Conservation (phyloP, 2,888 invertebrate genomes). For the Phymatocera aterrima region DNA sequence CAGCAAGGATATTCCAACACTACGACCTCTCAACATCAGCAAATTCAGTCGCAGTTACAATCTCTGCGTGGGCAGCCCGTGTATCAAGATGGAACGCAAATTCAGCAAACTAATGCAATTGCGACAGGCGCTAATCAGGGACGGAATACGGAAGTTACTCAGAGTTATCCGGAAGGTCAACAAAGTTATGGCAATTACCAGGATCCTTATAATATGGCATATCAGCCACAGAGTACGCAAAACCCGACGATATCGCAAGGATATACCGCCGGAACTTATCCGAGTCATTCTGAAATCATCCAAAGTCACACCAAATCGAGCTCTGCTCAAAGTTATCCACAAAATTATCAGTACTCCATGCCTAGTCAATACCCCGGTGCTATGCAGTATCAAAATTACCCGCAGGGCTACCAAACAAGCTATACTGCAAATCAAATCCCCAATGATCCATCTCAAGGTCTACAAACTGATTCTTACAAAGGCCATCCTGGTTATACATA, state of each 20-base stretch:
- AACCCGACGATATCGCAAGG: conserved; percentile 62
- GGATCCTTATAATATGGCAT: conserved; percentile 61
- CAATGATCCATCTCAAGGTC: neutral
- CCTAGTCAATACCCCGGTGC: conserved; percentile 57
- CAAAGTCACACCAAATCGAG: conserved; percentile 67
- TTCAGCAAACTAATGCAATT: neutral
- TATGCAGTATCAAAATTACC: conserved; percentile 54
- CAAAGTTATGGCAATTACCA: conserved; percentile 57
- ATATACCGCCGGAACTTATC: conserved; percentile 46
- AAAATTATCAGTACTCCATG: conserved; percentile 59
- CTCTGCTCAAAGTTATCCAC: conserved; percentile 56
- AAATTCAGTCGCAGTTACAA: conserved; percentile 38
- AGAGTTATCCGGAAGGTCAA: conserved; percentile 55
- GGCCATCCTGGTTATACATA: conserved; percentile 81
- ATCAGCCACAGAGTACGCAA: conserved; percentile 69
- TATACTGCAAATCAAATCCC: neutral
- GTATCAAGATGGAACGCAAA: conserved; percentile 1
- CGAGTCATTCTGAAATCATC: conserved; percentile 64
- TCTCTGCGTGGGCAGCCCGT: neutral
- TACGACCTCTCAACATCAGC: conserved; percentile 30
- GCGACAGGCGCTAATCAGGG: neutral
- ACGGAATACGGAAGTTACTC: conserved; percentile 41
- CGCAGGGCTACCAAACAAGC: conserved; percentile 11
- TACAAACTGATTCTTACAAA: conserved; percentile 66
- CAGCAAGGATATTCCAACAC: conserved; percentile 40